Percentiles rank a stretch among this genome's conserved stretches.
These are phyloP conservation scores for Bacillus rossius DNA, from an alignment of 1,140 invertebrate genomes.

Conservation along the genomic window DNA sequence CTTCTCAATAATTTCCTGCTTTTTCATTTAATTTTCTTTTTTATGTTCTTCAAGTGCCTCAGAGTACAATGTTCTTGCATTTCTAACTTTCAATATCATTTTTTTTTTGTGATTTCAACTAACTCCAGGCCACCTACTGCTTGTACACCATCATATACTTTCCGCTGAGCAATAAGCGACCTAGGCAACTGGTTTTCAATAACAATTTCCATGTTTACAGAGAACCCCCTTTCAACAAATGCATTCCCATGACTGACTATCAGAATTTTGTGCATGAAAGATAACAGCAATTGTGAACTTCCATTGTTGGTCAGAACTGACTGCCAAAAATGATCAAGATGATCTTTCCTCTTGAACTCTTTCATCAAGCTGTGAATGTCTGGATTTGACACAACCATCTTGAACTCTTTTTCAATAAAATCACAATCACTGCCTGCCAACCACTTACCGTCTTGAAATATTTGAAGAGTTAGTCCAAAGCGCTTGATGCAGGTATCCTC, in stretches of 20 bases:
- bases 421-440: constrained; percentile 7
- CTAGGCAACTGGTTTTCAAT: constrained; percentile 19
- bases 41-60: no score
- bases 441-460: not conserved
- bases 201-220: constrained; percentile 23
- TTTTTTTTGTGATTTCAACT: no score
- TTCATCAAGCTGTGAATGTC: constrained; percentile 2
- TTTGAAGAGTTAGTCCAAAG: not conserved
- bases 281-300: no score
- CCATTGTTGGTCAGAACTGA: no score
- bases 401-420: constrained; percentile 10
- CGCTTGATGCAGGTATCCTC: not conserved
- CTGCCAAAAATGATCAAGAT: constrained; percentile 7
- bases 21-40: no score
- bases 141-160: no score
- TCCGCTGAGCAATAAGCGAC: no score
- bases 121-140: no score
- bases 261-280: no score
- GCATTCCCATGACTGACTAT: constrained; percentile 21
- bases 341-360: constrained; percentile 6
- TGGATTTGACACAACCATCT: constrained; percentile 1
- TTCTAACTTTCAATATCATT: no score
- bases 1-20: no score
- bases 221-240: constrained; percentile 23
- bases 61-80: no score